Conservation (phyloP, 2,797 vertebrate species). For the Heteromormyrus szaboi region DNA sequence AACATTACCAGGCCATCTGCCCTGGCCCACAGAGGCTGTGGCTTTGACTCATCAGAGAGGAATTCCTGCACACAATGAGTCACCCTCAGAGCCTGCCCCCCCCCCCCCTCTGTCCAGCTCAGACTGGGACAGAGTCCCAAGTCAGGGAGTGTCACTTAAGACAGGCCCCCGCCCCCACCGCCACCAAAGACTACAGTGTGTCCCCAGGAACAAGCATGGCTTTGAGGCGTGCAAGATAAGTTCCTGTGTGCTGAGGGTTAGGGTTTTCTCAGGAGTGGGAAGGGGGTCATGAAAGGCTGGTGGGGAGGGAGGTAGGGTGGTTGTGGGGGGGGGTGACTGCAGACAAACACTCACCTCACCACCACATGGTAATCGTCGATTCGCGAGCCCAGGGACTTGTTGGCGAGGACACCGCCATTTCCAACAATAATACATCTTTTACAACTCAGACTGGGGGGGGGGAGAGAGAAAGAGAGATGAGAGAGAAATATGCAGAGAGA, state of each 20-base stretch:
- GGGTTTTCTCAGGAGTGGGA: not conserved
- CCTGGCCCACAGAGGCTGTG: not conserved
- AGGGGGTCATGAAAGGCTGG: too few species aligned
- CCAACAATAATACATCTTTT: constrained; percentile 90
- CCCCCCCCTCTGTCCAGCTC: not conserved
- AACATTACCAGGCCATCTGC: constrained; percentile 9
- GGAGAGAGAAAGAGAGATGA: not conserved
- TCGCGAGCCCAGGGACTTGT: constrained; percentile 87
- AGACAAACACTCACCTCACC: constrained; percentile 72
- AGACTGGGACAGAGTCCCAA: not conserved
- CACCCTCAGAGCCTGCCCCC: not conserved
- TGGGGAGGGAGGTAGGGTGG: too few species aligned
- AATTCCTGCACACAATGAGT: not conserved
- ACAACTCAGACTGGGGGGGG: constrained; percentile 77
- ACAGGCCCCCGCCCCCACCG: not conserved
- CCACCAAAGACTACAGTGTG: not conserved
- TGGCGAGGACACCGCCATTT: constrained; percentile 89
- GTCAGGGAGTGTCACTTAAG: not conserved
- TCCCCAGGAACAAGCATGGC: not conserved
- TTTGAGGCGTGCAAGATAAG: not conserved
- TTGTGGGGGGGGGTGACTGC: not conserved
- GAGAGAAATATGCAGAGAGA: not conserved
- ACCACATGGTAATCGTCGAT: constrained; percentile 92
- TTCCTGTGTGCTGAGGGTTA: too few species aligned
- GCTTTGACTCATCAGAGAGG: not conserved